Base-by-base conservation (phyloP, 2,113 vertebrate genomes). In the Monopterus albus region DNA sequence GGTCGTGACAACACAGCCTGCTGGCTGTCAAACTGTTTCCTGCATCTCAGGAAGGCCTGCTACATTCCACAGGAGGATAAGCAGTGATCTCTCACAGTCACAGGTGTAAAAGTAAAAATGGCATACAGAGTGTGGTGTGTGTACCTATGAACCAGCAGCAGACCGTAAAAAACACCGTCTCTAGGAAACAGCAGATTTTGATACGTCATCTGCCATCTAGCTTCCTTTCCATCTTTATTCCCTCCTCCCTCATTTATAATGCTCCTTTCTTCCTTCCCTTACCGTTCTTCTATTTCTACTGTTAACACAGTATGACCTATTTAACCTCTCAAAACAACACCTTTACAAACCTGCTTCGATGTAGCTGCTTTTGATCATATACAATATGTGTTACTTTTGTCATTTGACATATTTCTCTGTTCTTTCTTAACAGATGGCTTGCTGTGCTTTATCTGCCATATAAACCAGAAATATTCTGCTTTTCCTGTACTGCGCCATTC, bases 141-240 rank as follows among this genome's bases (percentile, higher is more conserved):
- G 29, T 43, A 21, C 78, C 72, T 51, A 28, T 1, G 72, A 78
- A 78, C 20, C 46, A 15, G 43, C 50, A 69, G 9, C 21, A 57
- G 43, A 43, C 61, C 4, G 59, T 66, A 86, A 87, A 86, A 80
- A 84, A 59, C 76, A 7, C 20, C 0, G 82, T 90, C 62, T 82
- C 86, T 50, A 79, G 69, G 91, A 82, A 69, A 92, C 78, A 0
- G 28, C 50, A 11, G 75, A 57, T 66, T 67, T 31, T 79, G 5
- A 31, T 81, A 68, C 29, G 59, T 84, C 84, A 87, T 43, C 29
- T 33, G 12, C 39, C 6, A 35, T 12, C 65, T 25, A 0, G 11
- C 33, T 35, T 6, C 62, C 28, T 0, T 28, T 1, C 36, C 50
- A 3, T 17, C 20, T 46, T 17, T n/a, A 0, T 18, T 21, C 51